Evolutionary conservation across 2,888 invertebrate species (phyloP).

Genomic region (Sipha maydis): DNA sequence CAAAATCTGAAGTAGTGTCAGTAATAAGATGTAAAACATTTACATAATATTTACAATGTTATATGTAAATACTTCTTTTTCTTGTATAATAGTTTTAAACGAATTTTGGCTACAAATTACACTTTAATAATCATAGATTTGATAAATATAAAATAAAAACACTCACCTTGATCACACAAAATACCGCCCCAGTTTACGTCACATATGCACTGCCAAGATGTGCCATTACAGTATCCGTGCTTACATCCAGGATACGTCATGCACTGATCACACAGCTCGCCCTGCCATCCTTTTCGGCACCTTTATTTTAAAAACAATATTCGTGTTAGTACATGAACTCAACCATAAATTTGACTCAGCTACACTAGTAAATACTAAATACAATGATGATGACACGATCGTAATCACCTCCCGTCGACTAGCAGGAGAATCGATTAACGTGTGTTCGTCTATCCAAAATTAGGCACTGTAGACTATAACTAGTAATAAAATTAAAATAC

Average conservation of each 20-base stretch:
- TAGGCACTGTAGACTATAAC: neutral
- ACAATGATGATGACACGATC: neutral
- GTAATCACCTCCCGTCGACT: too few relatives aligned
- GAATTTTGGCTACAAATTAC: too few relatives aligned
- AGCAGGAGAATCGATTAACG: neutral
- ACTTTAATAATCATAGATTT: neutral
- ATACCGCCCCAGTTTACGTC: slow-evolving; percentile 99
- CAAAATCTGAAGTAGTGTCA: too few relatives aligned
- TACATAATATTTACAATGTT: neutral
- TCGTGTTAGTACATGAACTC: neutral
- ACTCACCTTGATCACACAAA: slow-evolving; percentile 90
- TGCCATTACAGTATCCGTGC: slow-evolving; percentile 93
- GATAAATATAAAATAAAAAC: neutral
- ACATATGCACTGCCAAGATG: slow-evolving; percentile 96
- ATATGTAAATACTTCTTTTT: neutral
- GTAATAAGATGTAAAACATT: too few relatives aligned
- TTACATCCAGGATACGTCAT: slow-evolving; percentile 95
- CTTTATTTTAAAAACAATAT: slow-evolving; percentile 69
- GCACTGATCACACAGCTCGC: slow-evolving; percentile 91
- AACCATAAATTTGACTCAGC: neutral
- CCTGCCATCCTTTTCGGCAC: slow-evolving; percentile 93
- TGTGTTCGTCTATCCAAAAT: neutral
- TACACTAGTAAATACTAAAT: neutral
- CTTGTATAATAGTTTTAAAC: neutral
- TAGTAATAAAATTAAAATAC: neutral